Conservation (phyloP, 2,888 invertebrate species). For the Onchidella celtica region DNA sequence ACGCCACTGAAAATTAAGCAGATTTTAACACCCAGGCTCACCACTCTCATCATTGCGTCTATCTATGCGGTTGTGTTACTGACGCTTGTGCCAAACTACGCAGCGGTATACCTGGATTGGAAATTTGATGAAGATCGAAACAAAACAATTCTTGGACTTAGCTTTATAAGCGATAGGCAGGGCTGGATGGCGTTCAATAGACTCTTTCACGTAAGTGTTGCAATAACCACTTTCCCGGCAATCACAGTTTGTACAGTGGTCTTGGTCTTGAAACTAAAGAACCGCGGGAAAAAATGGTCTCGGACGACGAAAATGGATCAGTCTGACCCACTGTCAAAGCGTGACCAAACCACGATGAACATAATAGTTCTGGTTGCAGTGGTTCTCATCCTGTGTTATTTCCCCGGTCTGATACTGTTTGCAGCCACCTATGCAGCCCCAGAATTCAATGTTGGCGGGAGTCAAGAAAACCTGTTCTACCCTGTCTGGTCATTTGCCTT, state of each 20-base stretch:
- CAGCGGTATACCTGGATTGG: slow-evolving; percentile 23
- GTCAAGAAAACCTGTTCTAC: slow-evolving; percentile 16
- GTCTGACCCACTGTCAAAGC: slow-evolving; percentile 12
- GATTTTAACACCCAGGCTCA: background rate
- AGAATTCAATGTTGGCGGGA: slow-evolving; percentile 24
- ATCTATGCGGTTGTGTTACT: background rate
- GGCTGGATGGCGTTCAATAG: background rate
- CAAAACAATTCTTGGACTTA: background rate
- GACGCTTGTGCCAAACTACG: slow-evolving; percentile 15
- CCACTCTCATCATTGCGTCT: slow-evolving; percentile 6
- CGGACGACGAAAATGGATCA: background rate
- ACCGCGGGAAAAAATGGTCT: slow-evolving; percentile 6
- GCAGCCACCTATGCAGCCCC: background rate
- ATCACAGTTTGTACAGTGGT: background rate
- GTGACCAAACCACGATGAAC: slow-evolving; percentile 3
- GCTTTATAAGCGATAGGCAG: background rate
- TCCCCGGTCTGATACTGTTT: slow-evolving; percentile 3
- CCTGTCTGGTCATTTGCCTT: slow-evolving; percentile 28
- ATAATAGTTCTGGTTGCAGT: slow-evolving; percentile 14
- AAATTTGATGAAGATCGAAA: background rate
- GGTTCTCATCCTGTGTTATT: slow-evolving; percentile 22
- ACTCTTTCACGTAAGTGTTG: slow-evolving; percentile 17
- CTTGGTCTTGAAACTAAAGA: slow-evolving; percentile 7
- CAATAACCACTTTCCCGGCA: background rate
- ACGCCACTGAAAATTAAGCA: slow-evolving; percentile 13